phyloP scores from a whole-genome alignment of 2,113 vertebrate genomes.

The Montifringilla adamsi region DNA sequence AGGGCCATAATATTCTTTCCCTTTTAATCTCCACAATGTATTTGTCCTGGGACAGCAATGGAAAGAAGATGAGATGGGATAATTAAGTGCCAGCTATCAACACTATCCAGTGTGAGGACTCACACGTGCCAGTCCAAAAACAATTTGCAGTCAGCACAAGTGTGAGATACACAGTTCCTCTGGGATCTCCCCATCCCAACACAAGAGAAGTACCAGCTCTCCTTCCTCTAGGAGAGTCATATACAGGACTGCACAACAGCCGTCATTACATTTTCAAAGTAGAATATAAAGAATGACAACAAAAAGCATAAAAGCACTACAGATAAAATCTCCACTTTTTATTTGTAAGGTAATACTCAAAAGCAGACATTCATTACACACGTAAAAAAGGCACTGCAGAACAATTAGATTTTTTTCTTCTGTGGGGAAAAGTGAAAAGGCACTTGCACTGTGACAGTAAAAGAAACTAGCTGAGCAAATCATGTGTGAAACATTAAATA shows the following conservation, averaged over 20 bases:
- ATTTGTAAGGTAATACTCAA: background rate
- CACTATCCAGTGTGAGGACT: background rate
- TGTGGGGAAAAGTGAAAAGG: background rate
- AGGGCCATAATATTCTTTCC: background rate
- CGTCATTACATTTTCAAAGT: background rate
- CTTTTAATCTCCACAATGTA: background rate
- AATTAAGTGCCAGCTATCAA: background rate
- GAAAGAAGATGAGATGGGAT: background rate
- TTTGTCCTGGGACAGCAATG: background rate
- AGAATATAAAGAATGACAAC: background rate
- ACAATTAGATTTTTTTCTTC: background rate
- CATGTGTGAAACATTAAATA: background rate
- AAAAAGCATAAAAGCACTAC: background rate
- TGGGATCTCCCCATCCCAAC: background rate
- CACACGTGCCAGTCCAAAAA: background rate
- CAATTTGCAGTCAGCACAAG: background rate
- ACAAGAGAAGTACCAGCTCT: background rate
- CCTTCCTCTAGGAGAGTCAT: background rate
- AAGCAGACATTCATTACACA: slow-evolving; percentile 22
- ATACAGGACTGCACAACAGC: background rate
- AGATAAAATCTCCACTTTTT: background rate
- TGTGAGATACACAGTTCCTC: background rate
- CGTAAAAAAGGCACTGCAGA: background rate
- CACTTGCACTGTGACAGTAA: slow-evolving; percentile 7
- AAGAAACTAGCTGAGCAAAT: slow-evolving; percentile 13